A percentile compares a stretch with the other conserved stretches of the same genome.
Conservation (phyloP, 2,113 vertebrate genomes). For the Tachysurus fulvidraco region DNA sequence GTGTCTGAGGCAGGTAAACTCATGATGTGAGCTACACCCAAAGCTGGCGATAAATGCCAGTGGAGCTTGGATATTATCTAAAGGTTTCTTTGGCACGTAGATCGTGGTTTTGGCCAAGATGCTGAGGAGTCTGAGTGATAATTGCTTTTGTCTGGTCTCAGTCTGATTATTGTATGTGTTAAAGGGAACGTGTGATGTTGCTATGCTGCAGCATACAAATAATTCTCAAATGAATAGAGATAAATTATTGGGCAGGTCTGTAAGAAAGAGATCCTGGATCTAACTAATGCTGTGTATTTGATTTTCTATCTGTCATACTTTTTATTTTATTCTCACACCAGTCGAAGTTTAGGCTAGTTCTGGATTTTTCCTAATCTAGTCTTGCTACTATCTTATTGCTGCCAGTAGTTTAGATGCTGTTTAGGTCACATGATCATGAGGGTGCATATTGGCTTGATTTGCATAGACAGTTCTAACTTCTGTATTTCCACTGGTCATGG, state of each 20-base stretch:
- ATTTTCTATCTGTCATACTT: not conserved
- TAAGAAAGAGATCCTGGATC: not conserved
- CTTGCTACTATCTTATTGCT: not conserved
- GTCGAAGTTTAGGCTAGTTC: not conserved
- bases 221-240: not conserved
- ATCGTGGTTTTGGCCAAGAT: slow-evolving; percentile 36
- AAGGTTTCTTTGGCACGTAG: slow-evolving; percentile 31
- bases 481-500: not conserved
- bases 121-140: slow-evolving; percentile 29
- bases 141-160: slow-evolving; percentile 26
- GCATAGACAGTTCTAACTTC: not conserved
- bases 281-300: not conserved
- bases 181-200: not conserved
- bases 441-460: not conserved
- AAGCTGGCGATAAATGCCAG: slow-evolving; percentile 60
- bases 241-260: not conserved
- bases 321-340: not conserved
- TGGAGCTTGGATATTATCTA: slow-evolving; percentile 37
- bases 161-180: slow-evolving; percentile 16
- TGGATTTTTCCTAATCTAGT: no score
- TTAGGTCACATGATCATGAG: not conserved
- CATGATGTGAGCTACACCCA: slow-evolving; percentile 64
- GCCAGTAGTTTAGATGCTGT: not conserved
- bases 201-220: not conserved
- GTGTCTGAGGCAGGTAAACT: slow-evolving; percentile 78